phyloP scores from a whole-genome alignment of 2,113 vertebrate species.

The Xenopus laevis region DNA sequence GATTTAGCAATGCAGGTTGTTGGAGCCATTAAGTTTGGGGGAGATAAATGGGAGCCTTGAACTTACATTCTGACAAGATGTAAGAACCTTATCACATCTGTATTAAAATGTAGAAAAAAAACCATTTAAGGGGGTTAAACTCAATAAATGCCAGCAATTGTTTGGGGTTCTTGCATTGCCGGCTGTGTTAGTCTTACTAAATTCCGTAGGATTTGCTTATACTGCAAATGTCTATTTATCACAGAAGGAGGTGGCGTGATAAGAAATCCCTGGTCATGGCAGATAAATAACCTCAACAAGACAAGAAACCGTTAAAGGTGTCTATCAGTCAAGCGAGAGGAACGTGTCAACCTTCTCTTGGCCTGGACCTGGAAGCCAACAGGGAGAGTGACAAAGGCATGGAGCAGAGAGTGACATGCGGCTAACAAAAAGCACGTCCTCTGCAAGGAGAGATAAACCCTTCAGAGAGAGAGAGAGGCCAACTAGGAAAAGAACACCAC shows the following conservation, averaged over 20 bases:
- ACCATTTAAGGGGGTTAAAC: not conserved
- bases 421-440: slow-evolving; percentile 65
- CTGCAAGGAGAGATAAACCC: slow-evolving; percentile 68
- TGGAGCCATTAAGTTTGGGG: no score
- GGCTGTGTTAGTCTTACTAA: not conserved
- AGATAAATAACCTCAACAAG: slow-evolving; percentile 64
- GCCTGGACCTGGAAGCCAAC: slow-evolving; percentile 47
- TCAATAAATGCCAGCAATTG: not conserved
- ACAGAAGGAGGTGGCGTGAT: slow-evolving; percentile 45
- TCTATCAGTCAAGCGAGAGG: slow-evolving; percentile 53
- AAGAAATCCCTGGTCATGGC: slow-evolving; percentile 53
- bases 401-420: slow-evolving; percentile 57
- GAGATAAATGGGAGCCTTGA: no score
- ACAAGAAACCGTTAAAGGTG: slow-evolving; percentile 49
- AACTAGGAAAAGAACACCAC: slow-evolving; percentile 50
- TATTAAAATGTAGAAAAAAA: not conserved
- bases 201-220: slow-evolving; percentile 9
- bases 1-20: no score
- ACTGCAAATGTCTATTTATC: slow-evolving; percentile 22
- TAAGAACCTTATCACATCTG: no score
- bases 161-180: not conserved
- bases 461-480: slow-evolving; percentile 29
- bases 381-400: slow-evolving; percentile 60
- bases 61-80: no score
- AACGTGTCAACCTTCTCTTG: slow-evolving; percentile 50